Base-by-base conservation (phyloP, 2,113 vertebrate genomes). In the Scytalopus superciliaris region DNA sequence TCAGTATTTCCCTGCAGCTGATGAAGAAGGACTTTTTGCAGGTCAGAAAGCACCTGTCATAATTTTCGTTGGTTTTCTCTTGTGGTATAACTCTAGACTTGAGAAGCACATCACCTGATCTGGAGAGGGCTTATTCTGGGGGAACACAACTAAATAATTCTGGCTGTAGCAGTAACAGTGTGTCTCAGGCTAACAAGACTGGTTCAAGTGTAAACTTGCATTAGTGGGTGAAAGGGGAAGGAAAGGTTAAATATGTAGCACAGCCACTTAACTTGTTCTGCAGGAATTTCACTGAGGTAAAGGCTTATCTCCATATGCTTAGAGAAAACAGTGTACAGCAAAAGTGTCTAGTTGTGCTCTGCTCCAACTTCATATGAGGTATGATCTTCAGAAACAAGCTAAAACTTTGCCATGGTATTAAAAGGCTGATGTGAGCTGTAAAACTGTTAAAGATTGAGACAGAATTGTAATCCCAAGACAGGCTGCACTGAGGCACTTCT, bases 141-240 rank as follows among this genome's bases (percentile, higher is more conserved):
- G 82, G 14, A 85, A 8, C 45, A 28, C 22, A 39, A 39, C 52
- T 60, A 14, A 80, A 13, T 33, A 37, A 55, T 74, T 86, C 60
- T 40, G 64, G 30, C 64, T 47, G 2, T 27, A 75, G 19, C 50
- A 37, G 42, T 49, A 55, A 9, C 18, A 62, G 63, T 0, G 0
- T 80, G 49, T 86, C 56, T 80, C 23, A 5, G 53, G 40, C 90
- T 89, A n/a, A n/a, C 15, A 21, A 52, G 55, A 40, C 50, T 86
- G 64, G 49, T 95, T 93, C 91, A 77, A 89, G 88, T 81, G 64
- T 87, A 81, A 94, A 89, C 79, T 47, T 88, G 44, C 35, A 66
- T 85, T 30, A 24, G 2, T 59, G 60, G 45, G 47, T 76, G 87
- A 91, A 80, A 95, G 91, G 63, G 47, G 62, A 81, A 77, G 52